These are phyloP conservation scores for Ciconia stormi DNA, from an alignment of 2,113 vertebrate species.

Conservation along the genomic window DNA sequence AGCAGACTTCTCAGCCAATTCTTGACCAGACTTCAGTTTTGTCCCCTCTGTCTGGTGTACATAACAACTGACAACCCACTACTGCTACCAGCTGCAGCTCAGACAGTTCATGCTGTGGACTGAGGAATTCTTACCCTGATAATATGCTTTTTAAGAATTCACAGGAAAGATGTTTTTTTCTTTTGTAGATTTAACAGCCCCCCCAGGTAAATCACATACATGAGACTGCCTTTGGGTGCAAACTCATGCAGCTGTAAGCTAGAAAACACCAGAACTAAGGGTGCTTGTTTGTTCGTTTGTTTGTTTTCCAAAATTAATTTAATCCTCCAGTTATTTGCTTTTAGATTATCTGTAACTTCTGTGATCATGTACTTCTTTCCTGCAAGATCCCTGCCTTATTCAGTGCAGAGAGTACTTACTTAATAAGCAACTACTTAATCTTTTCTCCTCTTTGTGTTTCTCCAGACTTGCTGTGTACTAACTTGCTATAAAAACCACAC, in stretches of 20 bases:
- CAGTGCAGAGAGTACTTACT: background rate
- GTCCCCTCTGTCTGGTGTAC: background rate
- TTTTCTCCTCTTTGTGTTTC: background rate
- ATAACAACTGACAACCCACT: background rate
- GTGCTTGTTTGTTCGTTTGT: background rate
- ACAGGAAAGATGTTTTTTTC: background rate
- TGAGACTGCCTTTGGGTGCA: background rate
- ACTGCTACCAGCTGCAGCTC: background rate
- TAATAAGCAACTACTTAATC: background rate
- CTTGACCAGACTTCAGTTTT: background rate
- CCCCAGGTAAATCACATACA: background rate
- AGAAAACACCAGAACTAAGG: background rate
- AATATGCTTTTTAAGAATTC: background rate
- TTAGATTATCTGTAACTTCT: background rate
- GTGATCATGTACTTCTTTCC: background rate
- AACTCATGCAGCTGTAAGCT: background rate
- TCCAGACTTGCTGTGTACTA: background rate
- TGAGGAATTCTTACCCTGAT: background rate
- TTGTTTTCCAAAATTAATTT: background rate
- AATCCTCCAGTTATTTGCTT: background rate
- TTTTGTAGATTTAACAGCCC: background rate
- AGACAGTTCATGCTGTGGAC: background rate
- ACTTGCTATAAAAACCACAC: background rate
- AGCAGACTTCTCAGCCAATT: background rate
- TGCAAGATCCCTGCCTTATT: background rate